Evolutionary conservation across 2,797 vertebrate genomes (phyloP), one percentile per base, ranked within the genome.

Genomic region (Bradypodion pumilum): DNA sequence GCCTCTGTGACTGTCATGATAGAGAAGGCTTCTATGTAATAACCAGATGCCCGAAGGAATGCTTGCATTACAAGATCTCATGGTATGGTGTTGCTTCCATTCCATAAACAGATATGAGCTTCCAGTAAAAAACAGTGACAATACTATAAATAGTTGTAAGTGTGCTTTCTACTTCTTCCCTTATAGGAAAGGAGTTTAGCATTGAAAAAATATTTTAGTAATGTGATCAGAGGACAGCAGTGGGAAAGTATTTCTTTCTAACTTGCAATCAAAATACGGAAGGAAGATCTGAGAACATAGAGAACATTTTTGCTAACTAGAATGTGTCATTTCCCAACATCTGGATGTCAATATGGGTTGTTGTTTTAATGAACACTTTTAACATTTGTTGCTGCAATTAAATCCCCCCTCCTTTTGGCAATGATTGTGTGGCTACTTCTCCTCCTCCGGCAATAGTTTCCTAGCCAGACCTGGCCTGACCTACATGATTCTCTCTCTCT

Each of bases 221-320:
- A 96, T 96, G 94, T 94, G 94, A 94, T 95, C 95, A 96, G 94
- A 76, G 89, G 91, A 94, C 94, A 95, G 94, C 90, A 96, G 91
- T 95, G 95, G 95, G 95, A 95, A 96, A 95, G 92, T 94, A 91
- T 95, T 93, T 95, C 78, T 93, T 86, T 44, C 76, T 90, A 94
- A 92, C 87, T 92, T 88, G 88, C 0, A 5, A 91, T 93, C 92
- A 95, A 94, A 95, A 95, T 91, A 93, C 94, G 92, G 91, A 93
- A 93, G 87, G 93, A 94, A 91, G 88, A 94, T 95, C 91, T 92
- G 84, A 94, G 93, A 93, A 91, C 88, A 63, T 12, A 69, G 86
- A 91, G 94, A 91, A 85, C 87, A 87, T 88, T 91, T 92, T 88
- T 91, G 82, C 87, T 94, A 88, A 93, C 91, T 89, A 89, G 90